Evolutionary conservation across 2,797 vertebrate genomes (phyloP), one percentile per base, ranked within the genome.

Genomic region (Pteropus rufus): DNA sequence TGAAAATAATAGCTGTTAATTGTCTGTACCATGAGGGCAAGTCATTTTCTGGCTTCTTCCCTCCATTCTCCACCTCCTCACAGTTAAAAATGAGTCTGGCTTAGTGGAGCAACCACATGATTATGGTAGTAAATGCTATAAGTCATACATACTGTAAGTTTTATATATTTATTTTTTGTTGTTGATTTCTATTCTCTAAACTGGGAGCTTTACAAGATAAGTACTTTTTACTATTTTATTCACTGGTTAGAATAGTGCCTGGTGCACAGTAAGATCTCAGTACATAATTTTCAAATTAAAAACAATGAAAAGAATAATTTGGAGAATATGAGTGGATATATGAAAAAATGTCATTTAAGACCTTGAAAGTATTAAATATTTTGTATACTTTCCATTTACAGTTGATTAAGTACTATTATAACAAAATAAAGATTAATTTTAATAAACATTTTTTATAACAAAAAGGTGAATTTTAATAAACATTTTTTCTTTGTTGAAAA

Each of bases 381-480:
- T 96, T 0, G 24, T 84, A 3, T 5, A 77, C 91, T 96, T 62
- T 96, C 52, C 70, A 81, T 73, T 72, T 93, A 31, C 24, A 52
- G 16, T 56, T 94, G 87, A 73, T 41, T 39, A 41, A 49, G 49
- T 49, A 49, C 49, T 16, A 49, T 49, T 8, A 88, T 56, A 91
- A 58, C 95, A 65, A 97, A 80, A 81, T 90, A 91, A 91, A 97
- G n/a, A 41, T 46, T 75, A 94, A 91, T 95, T 87, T 94, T 83
- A 93, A 93, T 95, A 89, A 24, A 21, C 24, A 91, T 79, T 81
- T 85, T 87, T 81, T 8, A 85, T 56, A 91, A 58, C 95, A 65
- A 97, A 80, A 91, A 97, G n/a, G 41, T 46, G 72, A 94, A 91
- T 95, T 87, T 94, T 83, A 93, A 93, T 95, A 89, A 26, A 21